Evolutionary conservation across 1,140 invertebrate genomes (phyloP).

Genomic region (Heliconius congener): DNA sequence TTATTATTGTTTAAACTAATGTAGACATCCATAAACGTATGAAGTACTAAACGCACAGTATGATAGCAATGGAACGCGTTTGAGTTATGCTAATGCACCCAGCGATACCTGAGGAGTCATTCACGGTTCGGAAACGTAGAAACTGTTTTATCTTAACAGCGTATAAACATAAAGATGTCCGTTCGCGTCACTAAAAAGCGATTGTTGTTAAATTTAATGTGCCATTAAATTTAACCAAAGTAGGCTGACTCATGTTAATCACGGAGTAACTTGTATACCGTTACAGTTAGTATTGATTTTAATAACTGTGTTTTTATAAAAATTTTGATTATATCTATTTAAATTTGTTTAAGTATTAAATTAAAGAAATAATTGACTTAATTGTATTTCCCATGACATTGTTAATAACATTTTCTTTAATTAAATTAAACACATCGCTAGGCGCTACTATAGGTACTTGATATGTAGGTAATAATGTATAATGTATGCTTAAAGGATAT

Average conservation of each 20-base stretch:
- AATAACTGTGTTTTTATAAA: constrained; percentile 5
- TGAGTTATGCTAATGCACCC: constrained; percentile 75
- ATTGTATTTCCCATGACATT: constrained; percentile 3
- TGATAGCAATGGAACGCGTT: constrained; percentile 48
- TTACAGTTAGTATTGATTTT: constrained; percentile 26
- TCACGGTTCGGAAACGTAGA: constrained; percentile 43
- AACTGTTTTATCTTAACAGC: constrained; percentile 64
- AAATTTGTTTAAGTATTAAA: not conserved
- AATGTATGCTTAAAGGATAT: too few relatives aligned
- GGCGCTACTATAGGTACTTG: too few relatives aligned
- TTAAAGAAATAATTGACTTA: not conserved
- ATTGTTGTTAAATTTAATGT: constrained; percentile 79
- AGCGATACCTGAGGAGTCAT: constrained; percentile 50
- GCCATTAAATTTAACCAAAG: constrained; percentile 58
- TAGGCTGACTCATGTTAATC: constrained; percentile 37
- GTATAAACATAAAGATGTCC: constrained; percentile 75
- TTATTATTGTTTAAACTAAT: constrained; percentile 21
- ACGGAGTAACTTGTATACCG: constrained; percentile 26
- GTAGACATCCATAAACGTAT: constrained; percentile 18
- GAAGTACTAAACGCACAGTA: constrained; percentile 37
- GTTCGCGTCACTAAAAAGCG: constrained; percentile 70
- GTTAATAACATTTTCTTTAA: not conserved
- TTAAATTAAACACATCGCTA: not conserved
- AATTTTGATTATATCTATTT: constrained; percentile 8
- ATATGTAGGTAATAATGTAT: too few relatives aligned